Base-by-base conservation (phyloP, 2,113 vertebrate genomes). In the Panthera tigris region DNA sequence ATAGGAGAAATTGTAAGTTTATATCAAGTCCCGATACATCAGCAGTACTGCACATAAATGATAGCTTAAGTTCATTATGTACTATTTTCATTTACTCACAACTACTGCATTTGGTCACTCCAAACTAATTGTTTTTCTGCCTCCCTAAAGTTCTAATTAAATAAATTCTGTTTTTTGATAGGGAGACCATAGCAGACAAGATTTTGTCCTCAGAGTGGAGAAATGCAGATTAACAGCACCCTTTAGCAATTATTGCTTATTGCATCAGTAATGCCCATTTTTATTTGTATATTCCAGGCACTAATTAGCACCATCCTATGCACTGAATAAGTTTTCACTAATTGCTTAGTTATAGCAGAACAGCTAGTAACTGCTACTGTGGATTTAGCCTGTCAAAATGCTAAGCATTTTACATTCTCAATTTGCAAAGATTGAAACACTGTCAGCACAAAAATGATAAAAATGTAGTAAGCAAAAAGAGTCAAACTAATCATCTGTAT, bases 131-230 rank as follows among this genome's bases (percentile, higher is more conserved):
- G 7, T 89, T 86, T 68, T 66, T 21, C 55, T 71, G 11, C 9
- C 57, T 92, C 87, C 36, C 36, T 91, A 76, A 94, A 90, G 73
- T 87, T 87, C 76, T 90, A 89, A 92, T 89, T 94, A 90, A 95
- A 84, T 15, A 71, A 61, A 5, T 69, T 57, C 33, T 76, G 5
- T 3, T n/a, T 69, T 84, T 95, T 89, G 55, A 50, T 86, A 93
- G 19, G 5, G 68, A 95, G 23, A 90, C 1, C 31, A 45, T 11
- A 79, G 16, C 21, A 76, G 31, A 76, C 4, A 90, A 92, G 1
- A 92, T 52, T 88, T 63, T 87, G 23, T 66, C 29, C 31, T 50
- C 4, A 78, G 16, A 84, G 9, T 50, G 27, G 2, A 84, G 21
- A 92, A 97, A 89, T 83, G 6, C 3, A 71, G 5, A 76, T 79